phyloP scores from a whole-genome alignment of 1,140 invertebrate genomes.

The Bombus superbus region DNA sequence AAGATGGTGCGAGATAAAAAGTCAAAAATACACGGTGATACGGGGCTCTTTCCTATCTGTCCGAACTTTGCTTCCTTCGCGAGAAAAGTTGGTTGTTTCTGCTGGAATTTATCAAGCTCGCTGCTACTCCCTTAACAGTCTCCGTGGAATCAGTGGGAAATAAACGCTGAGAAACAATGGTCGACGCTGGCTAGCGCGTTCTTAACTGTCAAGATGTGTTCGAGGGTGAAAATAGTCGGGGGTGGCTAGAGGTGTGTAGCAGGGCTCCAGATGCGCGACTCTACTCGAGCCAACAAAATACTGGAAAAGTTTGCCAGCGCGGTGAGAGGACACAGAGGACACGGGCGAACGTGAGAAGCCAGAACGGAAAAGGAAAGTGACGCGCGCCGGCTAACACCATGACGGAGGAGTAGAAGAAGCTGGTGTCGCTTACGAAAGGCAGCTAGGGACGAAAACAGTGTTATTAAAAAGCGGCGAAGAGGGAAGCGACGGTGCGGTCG shows the following conservation, averaged over 20 bases:
- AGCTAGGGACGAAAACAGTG: constrained; percentile 10
- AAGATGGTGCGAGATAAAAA: constrained; percentile 59
- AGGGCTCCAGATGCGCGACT: constrained; percentile 1
- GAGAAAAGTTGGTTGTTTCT: constrained; percentile 11
- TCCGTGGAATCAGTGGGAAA: constrained; percentile 21
- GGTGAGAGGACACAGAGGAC: background rate
- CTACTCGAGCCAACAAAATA: background rate
- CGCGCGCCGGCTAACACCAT: background rate
- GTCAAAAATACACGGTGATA: constrained; percentile 53
- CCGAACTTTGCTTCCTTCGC: constrained; percentile 18
- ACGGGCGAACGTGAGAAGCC: background rate
- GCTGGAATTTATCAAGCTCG: constrained; percentile 23
- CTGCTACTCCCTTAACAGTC: constrained; percentile 23
- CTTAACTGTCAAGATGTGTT: background rate
- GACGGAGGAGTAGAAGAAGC: background rate
- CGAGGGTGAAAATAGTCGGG: constrained; percentile 7
- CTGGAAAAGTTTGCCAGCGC: background rate
- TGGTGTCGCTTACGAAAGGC: constrained; percentile 1
- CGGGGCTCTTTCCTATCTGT: constrained; percentile 23
- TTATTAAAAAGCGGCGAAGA: constrained; percentile 28
- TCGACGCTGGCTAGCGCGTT: background rate
- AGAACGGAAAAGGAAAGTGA: background rate
- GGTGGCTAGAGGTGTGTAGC: background rate
- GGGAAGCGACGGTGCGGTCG: constrained; percentile 2
- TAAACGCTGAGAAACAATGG: constrained; percentile 27